These are phyloP conservation scores for Lordiphosa clarofinis DNA, from an alignment of 1,140 invertebrate species.

Conservation along the genomic window DNA sequence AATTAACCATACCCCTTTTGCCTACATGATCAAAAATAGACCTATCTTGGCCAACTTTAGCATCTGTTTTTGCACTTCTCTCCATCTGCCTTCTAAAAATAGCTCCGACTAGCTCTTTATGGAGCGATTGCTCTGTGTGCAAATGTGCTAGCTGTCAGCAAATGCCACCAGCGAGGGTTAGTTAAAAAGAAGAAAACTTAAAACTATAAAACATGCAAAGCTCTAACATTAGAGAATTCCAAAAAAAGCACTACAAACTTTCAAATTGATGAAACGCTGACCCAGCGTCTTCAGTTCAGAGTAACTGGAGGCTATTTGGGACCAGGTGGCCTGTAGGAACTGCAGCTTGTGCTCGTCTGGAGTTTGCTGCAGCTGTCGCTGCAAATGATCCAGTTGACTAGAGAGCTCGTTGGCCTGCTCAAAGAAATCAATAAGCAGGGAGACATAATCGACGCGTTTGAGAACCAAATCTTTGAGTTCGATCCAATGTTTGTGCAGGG, in stretches of 20 bases:
- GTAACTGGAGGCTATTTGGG: conserved; percentile 83
- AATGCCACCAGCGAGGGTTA: conserved; percentile 40
- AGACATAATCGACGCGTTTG: conserved; percentile 83
- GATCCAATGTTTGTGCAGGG: conserved; percentile 84
- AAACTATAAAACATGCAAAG: conserved; percentile 23
- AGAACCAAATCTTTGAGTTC: conserved; percentile 84
- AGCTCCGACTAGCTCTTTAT: too few relatives aligned
- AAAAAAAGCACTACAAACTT: conserved; percentile 62
- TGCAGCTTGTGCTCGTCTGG: conserved; percentile 81
- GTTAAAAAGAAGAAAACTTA: conserved; percentile 34
- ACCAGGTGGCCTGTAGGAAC: conserved; percentile 83
- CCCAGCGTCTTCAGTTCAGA: conserved; percentile 83
- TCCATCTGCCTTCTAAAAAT: neutral
- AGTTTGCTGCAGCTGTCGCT: conserved; percentile 81
- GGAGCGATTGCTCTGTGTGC: conserved; percentile 33
- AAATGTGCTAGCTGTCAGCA: conserved; percentile 68
- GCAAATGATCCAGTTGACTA: conserved; percentile 85
- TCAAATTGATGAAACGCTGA: conserved; percentile 84
- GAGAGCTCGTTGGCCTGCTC: conserved; percentile 84
- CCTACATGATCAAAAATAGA: too few relatives aligned
- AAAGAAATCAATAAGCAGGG: conserved; percentile 88
- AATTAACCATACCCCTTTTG: too few relatives aligned
- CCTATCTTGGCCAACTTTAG: conserved; percentile 6
- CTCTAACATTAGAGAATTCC: conserved; percentile 63
- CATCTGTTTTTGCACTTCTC: too few relatives aligned